A percentile compares a stretch with the other conserved stretches of the same genome.
Conservation (phyloP, 2,797 vertebrate genomes). For the Gambelia wislizenii region DNA sequence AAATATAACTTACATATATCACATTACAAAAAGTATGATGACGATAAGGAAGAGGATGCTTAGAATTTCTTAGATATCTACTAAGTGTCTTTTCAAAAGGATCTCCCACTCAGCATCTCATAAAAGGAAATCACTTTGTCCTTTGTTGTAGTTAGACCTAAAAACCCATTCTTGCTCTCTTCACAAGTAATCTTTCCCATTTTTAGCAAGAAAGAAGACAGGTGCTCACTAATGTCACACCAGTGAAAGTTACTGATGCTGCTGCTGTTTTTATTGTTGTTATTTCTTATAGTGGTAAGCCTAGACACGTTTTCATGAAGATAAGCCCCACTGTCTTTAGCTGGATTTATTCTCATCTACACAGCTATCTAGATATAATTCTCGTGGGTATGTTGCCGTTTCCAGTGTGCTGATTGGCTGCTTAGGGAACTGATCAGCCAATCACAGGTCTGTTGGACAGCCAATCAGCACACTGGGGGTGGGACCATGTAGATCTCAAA, state of each 20-base stretch:
- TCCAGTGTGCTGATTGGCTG: too few species aligned
- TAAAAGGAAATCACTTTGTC: not conserved
- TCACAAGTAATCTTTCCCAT: not conserved
- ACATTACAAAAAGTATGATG: conserved; percentile 51
- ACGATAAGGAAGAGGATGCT: conserved; percentile 20
- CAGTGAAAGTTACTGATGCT: too few species aligned
- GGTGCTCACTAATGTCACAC: not conserved
- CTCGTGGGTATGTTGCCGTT: too few species aligned
- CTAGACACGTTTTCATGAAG: not conserved
- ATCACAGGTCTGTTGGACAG: too few species aligned
- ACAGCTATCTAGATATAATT: too few species aligned
- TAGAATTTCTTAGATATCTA: conserved; percentile 11
- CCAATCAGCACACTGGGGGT: too few species aligned
- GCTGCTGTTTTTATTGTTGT: too few species aligned
- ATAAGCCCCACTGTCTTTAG: not conserved
- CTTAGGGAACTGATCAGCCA: too few species aligned
- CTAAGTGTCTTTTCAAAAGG: not conserved
- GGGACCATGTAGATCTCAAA: too few species aligned
- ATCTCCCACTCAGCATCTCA: not conserved
- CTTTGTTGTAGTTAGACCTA: not conserved
- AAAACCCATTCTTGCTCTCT: not conserved
- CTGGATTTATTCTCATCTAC: not conserved
- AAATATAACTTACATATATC: conserved; percentile 3
- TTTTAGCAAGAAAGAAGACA: not conserved
- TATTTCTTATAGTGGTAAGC: not conserved